Percentiles rank a stretch among this genome's conserved stretches.
Conservation (phyloP, 2,888 invertebrate species). For the Exephanes ischioxanthus region DNA sequence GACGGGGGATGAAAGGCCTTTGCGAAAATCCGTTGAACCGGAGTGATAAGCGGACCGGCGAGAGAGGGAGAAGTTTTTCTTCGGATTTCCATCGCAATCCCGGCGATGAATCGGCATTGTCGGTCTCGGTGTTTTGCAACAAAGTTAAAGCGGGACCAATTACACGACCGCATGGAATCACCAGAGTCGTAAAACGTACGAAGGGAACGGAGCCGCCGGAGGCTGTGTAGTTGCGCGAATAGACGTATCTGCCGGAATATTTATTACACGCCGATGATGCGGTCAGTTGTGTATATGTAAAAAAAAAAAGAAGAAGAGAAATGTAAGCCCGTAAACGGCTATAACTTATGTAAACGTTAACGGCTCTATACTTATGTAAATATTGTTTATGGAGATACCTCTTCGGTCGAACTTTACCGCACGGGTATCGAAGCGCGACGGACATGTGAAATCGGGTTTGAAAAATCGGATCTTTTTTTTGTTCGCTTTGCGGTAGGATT, state of each 20-base stretch:
- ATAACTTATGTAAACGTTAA: too few species aligned
- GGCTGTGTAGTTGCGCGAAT: neutral
- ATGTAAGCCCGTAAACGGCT: neutral
- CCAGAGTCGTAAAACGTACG: conserved; percentile 40
- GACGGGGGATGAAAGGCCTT: conserved; percentile 1
- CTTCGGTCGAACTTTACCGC: neutral
- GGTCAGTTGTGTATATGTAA: neutral
- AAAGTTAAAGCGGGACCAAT: conserved; percentile 43
- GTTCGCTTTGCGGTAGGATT: too few species aligned
- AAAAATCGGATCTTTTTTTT: too few species aligned
- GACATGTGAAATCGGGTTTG: neutral
- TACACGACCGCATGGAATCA: neutral
- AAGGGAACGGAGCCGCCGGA: neutral
- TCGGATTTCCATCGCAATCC: neutral
- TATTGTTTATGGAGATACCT: conserved; percentile 1
- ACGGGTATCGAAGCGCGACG: neutral
- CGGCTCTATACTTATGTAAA: too few species aligned
- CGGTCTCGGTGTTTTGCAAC: conserved; percentile 9
- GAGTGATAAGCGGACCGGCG: neutral
- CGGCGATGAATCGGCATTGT: neutral
- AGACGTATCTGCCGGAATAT: neutral
- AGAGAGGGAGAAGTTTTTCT: conserved; percentile 1
- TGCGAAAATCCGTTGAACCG: conserved; percentile 22
- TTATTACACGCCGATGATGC: neutral
- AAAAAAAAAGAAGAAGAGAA: neutral